Base-by-base conservation (phyloP, 2,888 invertebrate genomes). In the Sepioteuthis lessoniana region DNA sequence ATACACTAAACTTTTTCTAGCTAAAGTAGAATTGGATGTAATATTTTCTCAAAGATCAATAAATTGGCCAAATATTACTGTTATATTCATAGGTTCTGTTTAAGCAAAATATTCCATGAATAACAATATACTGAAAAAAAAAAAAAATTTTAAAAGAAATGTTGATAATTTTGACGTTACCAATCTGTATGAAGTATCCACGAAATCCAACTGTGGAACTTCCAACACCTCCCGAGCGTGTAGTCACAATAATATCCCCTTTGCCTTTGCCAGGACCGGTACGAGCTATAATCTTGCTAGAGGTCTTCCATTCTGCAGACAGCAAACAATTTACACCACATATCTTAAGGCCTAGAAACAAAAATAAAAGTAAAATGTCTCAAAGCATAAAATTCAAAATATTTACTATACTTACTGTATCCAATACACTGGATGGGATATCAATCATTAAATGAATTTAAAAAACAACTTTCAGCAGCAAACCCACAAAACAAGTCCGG, bases 231-330 rank as follows among this genome's bases (percentile, higher is more conserved):
- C 97, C 97, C 90, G 96, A 96, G 90, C 95, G 95, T 10, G 97
- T 97, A n/a, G 95, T 96, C 35, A 97, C 96, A 55, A 97, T 96
- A 93, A 97, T 96, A 94, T 97, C 97, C 21, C 97, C 97, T 94
- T 96, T 97, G 5, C 97, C 97, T 94, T 97, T 97, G 8, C 97
- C 98, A 1, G 98, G 98, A 0, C 99, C 99, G 13, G 99, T 98
- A 94, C 99, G 98, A 0, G 99, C 99, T 94, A 99, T 98, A 95
- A 99, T 99, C 98, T 99, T 99, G 97, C 99, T 99, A 60, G 98
- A 98, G 1, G 99, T 99, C 97, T 99, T 99, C 99, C 99, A 99
- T 98, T 99, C 99, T 0, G 99, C 99, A 31, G 99, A 98, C 94
- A 99, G 97, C 55, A 99, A 97, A 96, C 99, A 99, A 97, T 99